phyloP scores from a whole-genome alignment of 2,113 vertebrate species.

The Xyrauchen texanus region DNA sequence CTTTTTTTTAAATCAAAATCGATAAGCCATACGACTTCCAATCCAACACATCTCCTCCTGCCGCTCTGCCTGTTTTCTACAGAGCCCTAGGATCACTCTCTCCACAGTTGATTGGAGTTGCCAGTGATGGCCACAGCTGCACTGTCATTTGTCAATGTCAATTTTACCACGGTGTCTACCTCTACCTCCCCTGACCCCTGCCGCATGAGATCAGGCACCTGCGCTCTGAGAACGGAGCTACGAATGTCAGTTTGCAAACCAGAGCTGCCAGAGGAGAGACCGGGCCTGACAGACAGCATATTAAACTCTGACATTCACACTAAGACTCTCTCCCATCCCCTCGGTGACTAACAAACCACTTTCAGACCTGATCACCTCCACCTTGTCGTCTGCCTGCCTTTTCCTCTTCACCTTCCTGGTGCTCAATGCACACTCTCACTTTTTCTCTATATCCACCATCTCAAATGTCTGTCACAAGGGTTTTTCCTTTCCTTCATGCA shows the following conservation, averaged over 20 bases:
- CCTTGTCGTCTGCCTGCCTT: constrained; percentile 12
- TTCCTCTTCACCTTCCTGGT: neutral
- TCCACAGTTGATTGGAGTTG: constrained; percentile 17
- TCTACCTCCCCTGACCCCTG: constrained; percentile 8
- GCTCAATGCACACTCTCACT: neutral
- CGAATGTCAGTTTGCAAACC: neutral
- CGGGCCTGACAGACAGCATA: constrained; percentile 15
- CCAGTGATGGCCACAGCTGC: neutral
- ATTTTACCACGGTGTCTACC: constrained; percentile 33
- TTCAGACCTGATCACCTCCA: constrained; percentile 32
- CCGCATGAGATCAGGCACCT: constrained; percentile 13
- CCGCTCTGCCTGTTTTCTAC: neutral
- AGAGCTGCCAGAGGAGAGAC: neutral
- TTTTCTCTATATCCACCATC: constrained; percentile 9
- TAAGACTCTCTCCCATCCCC: constrained; percentile 4
- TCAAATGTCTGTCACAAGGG: constrained; percentile 25
- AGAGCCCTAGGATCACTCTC: neutral
- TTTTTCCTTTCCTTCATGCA: constrained; percentile 10
- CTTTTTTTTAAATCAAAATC: too few relatives aligned
- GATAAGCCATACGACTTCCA: too few relatives aligned
- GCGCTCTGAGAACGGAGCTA: neutral
- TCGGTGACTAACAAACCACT: constrained; percentile 38
- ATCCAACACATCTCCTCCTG: neutral
- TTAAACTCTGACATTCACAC: constrained; percentile 35
- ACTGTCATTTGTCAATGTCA: constrained; percentile 50